Conservation (phyloP, 2,113 vertebrate species). For the Cettia cetti region DNA sequence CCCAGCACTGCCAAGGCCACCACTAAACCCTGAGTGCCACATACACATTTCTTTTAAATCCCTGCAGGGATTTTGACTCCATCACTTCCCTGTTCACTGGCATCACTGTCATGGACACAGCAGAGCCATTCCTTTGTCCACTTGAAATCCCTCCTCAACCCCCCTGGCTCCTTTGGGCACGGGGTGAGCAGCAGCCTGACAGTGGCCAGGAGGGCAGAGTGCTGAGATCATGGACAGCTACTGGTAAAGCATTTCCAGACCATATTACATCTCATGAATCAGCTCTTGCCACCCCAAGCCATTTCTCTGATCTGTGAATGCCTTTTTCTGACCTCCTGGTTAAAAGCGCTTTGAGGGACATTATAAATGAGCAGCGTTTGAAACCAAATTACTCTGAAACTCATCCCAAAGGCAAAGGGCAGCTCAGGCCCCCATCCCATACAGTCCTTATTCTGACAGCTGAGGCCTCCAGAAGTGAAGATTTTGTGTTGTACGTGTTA, state of each 20-base stretch:
- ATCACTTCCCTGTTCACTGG: background rate
- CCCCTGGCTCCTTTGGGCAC: background rate
- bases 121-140: background rate
- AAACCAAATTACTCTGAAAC: background rate
- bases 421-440: background rate
- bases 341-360: background rate
- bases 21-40: background rate
- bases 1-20: background rate
- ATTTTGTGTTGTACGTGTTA: background rate
- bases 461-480: background rate
- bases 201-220: background rate
- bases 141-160: background rate
- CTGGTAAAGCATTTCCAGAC: background rate
- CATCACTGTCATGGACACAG: background rate
- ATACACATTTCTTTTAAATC: accelerated
- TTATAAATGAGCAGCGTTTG: background rate
- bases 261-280: background rate
- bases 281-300: background rate
- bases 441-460: background rate
- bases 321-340: background rate
- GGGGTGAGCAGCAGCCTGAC: background rate
- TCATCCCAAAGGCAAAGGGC: background rate
- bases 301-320: background rate
- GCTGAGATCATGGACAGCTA: background rate
- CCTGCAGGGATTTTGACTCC: background rate